A percentile compares a stretch with the other conserved stretches of the same genome.
Conservation (phyloP, 2,797 vertebrate species). For the Micromesistius poutassou region DNA sequence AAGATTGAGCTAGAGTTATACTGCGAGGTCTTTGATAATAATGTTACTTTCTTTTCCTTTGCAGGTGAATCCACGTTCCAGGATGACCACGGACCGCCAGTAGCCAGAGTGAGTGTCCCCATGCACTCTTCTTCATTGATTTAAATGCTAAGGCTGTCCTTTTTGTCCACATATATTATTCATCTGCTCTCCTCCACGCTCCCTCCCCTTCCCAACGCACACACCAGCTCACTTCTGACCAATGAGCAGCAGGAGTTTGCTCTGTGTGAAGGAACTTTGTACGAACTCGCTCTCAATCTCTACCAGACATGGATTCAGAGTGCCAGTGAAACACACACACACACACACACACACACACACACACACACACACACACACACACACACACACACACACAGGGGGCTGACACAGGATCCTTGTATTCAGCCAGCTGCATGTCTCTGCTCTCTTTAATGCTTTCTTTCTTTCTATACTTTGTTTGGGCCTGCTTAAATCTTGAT, state of each 20-base stretch:
- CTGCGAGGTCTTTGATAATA: slow-evolving; percentile 6
- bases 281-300: slow-evolving; percentile 56
- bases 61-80: slow-evolving; percentile 91
- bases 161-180: neutral
- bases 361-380: slow-evolving; percentile 31
- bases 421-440: slow-evolving; percentile 65
- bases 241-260: slow-evolving; percentile 41
- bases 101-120: slow-evolving; percentile 77
- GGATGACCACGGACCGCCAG: slow-evolving; percentile 85
- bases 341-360: slow-evolving; percentile 34
- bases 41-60: slow-evolving; percentile 44
- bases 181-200: slow-evolving; percentile 11
- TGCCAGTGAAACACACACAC: slow-evolving; percentile 54
- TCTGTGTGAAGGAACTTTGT: slow-evolving; percentile 51
- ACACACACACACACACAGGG: slow-evolving; percentile 32
- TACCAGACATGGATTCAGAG: slow-evolving; percentile 47
- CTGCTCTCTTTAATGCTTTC: slow-evolving; percentile 50
- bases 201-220: slow-evolving; percentile 28
- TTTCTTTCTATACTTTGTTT: slow-evolving; percentile 29
- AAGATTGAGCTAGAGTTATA: neutral
- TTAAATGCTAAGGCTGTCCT: neutral
- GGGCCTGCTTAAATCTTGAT: neutral
- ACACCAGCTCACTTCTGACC: slow-evolving; percentile 31
- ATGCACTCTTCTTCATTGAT: neutral
- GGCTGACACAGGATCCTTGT: slow-evolving; percentile 65